Evolutionary conservation across 2,113 vertebrate genomes (phyloP).

Genomic region (Paracanthobrama guichenoti): DNA sequence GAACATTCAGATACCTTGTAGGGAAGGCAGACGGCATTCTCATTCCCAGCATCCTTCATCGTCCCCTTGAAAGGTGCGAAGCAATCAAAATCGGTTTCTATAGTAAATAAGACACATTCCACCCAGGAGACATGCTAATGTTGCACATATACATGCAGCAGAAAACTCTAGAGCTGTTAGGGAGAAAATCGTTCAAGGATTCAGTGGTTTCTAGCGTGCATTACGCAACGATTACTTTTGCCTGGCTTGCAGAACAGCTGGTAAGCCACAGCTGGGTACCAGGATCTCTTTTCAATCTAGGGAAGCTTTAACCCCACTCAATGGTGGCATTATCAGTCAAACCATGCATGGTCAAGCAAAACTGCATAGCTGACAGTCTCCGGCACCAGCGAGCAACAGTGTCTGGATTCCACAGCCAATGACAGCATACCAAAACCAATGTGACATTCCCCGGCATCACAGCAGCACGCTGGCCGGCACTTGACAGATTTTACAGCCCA

Average conservation of each 20-base stretch:
- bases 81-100: slow-evolving; percentile 14
- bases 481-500: slow-evolving; percentile 60
- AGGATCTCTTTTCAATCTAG: slow-evolving; percentile 60
- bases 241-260: slow-evolving; percentile 63
- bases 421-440: slow-evolving; percentile 69
- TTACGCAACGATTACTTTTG: slow-evolving; percentile 45
- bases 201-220: slow-evolving; percentile 22
- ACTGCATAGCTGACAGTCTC: slow-evolving; percentile 71
- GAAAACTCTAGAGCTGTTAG: not conserved
- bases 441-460: slow-evolving; percentile 67
- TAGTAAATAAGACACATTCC: slow-evolving; percentile 21
- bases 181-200: not conserved
- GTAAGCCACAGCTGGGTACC: slow-evolving; percentile 64
- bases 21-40: slow-evolving; percentile 2
- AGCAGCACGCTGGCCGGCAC: slow-evolving; percentile 59
- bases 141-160: slow-evolving; percentile 14
- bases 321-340: slow-evolving; percentile 71
- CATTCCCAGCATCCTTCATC: slow-evolving; percentile 35
- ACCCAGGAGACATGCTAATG: slow-evolving; percentile 2
- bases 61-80: not conserved
- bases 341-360: slow-evolving; percentile 68
- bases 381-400: slow-evolving; percentile 69
- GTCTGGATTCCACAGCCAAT: slow-evolving; percentile 67
- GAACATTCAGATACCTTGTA: slow-evolving; percentile 54
- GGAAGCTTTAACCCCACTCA: slow-evolving; percentile 64